phyloP scores from a whole-genome alignment of 2,888 invertebrate species.

The Drosophila merina region DNA sequence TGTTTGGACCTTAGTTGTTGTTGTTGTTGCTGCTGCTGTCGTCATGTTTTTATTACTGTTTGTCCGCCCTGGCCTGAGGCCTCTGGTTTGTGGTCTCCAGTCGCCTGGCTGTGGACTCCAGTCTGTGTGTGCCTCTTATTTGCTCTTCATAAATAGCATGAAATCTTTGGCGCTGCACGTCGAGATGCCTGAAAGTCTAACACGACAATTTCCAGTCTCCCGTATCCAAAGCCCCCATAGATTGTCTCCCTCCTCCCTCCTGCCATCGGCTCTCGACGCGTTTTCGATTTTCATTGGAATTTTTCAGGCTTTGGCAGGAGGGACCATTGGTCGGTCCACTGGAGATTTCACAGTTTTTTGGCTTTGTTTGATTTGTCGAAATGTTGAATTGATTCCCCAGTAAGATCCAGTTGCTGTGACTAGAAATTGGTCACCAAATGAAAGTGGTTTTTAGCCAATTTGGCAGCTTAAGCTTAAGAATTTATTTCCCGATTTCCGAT shows the following conservation, averaged over 20 bases:
- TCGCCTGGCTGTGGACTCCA: background rate
- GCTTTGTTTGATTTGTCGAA: conserved; percentile 51
- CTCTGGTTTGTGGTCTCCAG: conserved; percentile 16
- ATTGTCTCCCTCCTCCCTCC: conserved; percentile 2
- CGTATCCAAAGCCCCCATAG: conserved; percentile 50
- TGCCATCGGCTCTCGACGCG: conserved; percentile 21
- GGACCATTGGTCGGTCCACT: conserved; percentile 16
- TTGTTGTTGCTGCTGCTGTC: conserved; percentile 31
- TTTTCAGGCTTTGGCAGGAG: conserved; percentile 23
- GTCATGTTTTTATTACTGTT: conserved; percentile 77
- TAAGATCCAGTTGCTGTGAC: conserved; percentile 14
- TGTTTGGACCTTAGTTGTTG: conserved; percentile 3
- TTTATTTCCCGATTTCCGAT: background rate
- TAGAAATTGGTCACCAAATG: conserved; percentile 35
- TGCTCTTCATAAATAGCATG: conserved; percentile 78
- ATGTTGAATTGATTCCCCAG: conserved; percentile 43
- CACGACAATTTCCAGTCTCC: conserved; percentile 68
- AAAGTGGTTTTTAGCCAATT: conserved; percentile 29
- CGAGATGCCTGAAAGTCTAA: conserved; percentile 78
- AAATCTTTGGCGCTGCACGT: conserved; percentile 73
- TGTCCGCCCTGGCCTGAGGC: conserved; percentile 67
- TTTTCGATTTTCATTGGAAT: conserved; percentile 76
- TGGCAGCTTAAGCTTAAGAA: background rate
- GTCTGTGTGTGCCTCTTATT: conserved; percentile 50
- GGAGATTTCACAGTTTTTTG: conserved; percentile 45